Evolutionary conservation across 1,140 invertebrate species (phyloP).

Genomic region (Odontomachus brunneus): DNA sequence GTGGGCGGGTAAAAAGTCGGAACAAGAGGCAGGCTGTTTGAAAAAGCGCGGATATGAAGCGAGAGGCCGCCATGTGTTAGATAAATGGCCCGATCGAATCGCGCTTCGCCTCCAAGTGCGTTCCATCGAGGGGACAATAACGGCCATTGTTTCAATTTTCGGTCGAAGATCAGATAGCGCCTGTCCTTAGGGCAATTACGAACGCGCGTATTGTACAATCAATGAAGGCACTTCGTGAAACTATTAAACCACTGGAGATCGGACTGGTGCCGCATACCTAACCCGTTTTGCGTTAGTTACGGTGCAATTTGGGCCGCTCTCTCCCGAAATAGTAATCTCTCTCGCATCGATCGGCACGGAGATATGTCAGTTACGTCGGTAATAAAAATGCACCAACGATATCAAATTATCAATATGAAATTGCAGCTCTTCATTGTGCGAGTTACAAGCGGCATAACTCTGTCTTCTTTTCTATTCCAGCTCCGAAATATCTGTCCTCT

Average conservation of each 20-base stretch:
- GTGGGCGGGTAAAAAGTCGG: slow-evolving; percentile 75
- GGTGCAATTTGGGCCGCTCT: slow-evolving; percentile 28
- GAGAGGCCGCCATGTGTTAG: slow-evolving; percentile 63
- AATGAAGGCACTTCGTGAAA: slow-evolving; percentile 46
- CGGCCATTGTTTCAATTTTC: slow-evolving; percentile 67
- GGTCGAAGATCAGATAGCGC: slow-evolving; percentile 43
- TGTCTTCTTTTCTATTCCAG: no score
- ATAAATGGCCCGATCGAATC: slow-evolving; percentile 65
- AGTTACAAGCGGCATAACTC: no score
- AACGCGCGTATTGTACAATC: slow-evolving; percentile 42
- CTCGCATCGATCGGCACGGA: neutral
- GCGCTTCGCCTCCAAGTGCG: slow-evolving; percentile 42
- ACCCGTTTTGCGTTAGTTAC: slow-evolving; percentile 24
- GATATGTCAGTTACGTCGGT: slow-evolving; percentile 3
- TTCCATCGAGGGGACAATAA: slow-evolving; percentile 52
- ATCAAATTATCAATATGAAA: neutral
- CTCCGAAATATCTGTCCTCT: no score
- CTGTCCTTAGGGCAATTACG: slow-evolving; percentile 47
- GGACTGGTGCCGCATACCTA: slow-evolving; percentile 5
- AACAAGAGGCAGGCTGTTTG: slow-evolving; percentile 64
- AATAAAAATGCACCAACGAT: neutral
- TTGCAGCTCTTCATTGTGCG: neutral
- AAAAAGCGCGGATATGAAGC: slow-evolving; percentile 67
- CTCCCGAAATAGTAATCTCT: slow-evolving; percentile 22
- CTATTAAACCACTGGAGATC: slow-evolving; percentile 51